phyloP scores from a whole-genome alignment of 2,797 vertebrate genomes.

The Rhabdophis nuchalis region DNA sequence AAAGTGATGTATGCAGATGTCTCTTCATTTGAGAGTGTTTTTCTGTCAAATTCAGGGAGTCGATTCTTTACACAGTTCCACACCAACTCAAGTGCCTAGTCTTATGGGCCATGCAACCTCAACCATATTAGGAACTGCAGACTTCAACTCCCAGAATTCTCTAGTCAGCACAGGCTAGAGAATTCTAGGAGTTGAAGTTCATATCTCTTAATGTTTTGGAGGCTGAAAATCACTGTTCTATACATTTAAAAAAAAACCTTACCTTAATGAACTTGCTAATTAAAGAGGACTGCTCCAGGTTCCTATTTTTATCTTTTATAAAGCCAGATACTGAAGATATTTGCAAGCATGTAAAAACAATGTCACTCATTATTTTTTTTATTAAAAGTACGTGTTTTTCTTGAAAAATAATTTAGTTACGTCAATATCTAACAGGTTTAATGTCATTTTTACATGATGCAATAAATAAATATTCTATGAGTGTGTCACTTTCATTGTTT shows the following conservation, averaged over 20 bases:
- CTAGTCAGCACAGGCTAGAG: background rate
- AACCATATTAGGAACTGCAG: background rate
- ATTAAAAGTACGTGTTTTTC: background rate
- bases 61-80: background rate
- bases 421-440: background rate
- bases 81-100: background rate
- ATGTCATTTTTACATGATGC: background rate
- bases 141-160: background rate
- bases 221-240: background rate
- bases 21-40: background rate
- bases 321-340: background rate
- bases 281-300: background rate
- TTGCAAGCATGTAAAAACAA: background rate
- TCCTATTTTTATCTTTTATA: background rate
- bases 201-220: background rate
- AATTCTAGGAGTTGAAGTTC: background rate
- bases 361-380: background rate
- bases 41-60: background rate
- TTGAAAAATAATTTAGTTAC: background rate
- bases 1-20: background rate
- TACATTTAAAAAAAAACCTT: background rate
- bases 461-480: background rate
- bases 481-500: background rate
- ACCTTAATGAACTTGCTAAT: background rate
- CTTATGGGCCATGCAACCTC: background rate